Conservation (phyloP, 2,113 vertebrate species). For the Puffinus mauretanicus region DNA sequence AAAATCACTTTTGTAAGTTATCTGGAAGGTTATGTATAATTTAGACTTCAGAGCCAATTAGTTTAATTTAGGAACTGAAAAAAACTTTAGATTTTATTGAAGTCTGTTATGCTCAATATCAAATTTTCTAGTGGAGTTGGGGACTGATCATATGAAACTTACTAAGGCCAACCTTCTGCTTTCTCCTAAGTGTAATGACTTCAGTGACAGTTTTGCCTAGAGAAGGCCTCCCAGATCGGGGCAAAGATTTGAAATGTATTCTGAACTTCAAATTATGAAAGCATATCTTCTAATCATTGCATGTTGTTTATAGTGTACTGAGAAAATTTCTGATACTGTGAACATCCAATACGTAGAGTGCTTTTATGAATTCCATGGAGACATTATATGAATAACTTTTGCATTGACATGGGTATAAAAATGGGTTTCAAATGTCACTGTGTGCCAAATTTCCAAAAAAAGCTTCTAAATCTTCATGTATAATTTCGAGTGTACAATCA, state of each 20-base stretch:
- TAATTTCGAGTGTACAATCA: constrained; percentile 52
- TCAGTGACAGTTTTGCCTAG: background rate
- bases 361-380: constrained; percentile 44
- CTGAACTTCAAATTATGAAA: constrained; percentile 29
- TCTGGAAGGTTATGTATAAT: background rate
- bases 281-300: constrained; percentile 34
- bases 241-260: constrained; percentile 7
- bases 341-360: constrained; percentile 41
- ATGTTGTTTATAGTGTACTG: constrained; percentile 31
- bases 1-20: background rate
- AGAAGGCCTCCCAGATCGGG: background rate
- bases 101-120: background rate
- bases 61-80: background rate
- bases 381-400: constrained; percentile 45
- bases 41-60: background rate
- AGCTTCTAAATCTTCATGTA: constrained; percentile 57
- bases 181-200: background rate
- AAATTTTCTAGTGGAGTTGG: background rate
- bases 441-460: constrained; percentile 62
- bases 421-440: constrained; percentile 60
- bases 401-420: constrained; percentile 59
- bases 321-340: constrained; percentile 48
- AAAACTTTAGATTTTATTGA: background rate
- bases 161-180: background rate
- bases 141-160: background rate